Evolutionary conservation across 1,140 invertebrate genomes (phyloP), one percentile per base, ranked within the genome.

Genomic region (Aporrectodea caliginosa): DNA sequence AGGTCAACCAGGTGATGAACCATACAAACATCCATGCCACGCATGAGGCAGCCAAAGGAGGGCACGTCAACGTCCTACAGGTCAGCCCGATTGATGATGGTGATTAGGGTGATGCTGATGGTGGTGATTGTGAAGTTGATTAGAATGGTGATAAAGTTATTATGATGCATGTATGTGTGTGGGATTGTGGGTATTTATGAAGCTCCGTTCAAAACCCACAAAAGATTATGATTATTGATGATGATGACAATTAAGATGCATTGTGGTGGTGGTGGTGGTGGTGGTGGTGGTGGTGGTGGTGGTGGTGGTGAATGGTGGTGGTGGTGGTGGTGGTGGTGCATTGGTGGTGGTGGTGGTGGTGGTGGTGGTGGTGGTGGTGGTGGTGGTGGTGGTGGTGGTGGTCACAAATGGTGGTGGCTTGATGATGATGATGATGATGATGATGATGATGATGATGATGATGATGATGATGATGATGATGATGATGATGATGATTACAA

Each of bases 1-100:
- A 84, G 77, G 84, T 86, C 0, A 85, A 88, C 82, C 79, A 78
- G 1, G 72, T 85, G 14, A 88, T 88, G 77, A 80, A 82, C 16
- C 81, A 84, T 35, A 84, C 35, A 1, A 77, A 85, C 69, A 82
- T 83, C 71, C 83, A 84, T 79, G 86, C 87, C 58, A 83, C 84
- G 33, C 88, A 89, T 82, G 86, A 85, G 80, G 88, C 88, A 75
- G 87, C 87, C 27, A 82, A 83, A 75, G 84, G 82, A 82, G 88
- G 87, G 34, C 82, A 82, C 84, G 76, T 84, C 69, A 68, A 81
- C 12, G 30, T 71, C 34, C 58, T 81, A n/a, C 31, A 70, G 71
- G 1, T 12, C 14, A 43, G 77, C n/a, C n/a, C n/a, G n/a, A n/a
- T n/a, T n/a, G n/a, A n/a, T n/a, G n/a, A n/a, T n/a, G n/a, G n/a